Base-by-base conservation (phyloP, 2,888 invertebrate genomes). In the Andrena bucephala region DNA sequence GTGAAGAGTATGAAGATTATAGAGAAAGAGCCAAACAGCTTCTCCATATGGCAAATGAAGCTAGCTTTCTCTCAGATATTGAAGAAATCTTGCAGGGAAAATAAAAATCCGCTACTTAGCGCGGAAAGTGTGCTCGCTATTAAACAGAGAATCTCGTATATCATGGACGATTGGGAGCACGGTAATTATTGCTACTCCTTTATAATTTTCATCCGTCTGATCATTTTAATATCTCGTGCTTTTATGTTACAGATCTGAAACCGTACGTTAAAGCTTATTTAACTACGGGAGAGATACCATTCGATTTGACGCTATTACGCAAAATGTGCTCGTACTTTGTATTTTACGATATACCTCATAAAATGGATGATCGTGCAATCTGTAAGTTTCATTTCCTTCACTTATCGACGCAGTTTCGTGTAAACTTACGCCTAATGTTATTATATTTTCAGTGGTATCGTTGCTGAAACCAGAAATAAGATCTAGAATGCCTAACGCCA, bases 41-140 rank as follows among this genome's bases (percentile, higher is more conserved):
- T 95, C 89, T 95, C 96, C 89, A 94, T 97, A 27, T 97, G 97
- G 97, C 97, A 98, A 93, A 95, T 97, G 63, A 97, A 97, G 92
- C 94, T 97, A 0, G 94, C 96, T 4, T 95, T 95, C 2, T 95
- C 96, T 0, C 96, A 96, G 87, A 94, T 95, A 6, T 87, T 94
- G 52, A 88, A 89, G 93, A 95, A 86, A 92, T 93, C 85, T 91
- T 94, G 93, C 92, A 93, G 89, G 87, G 87, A 91, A 24, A 89
- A 88, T 10, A 78, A 83, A 6, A 94, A 95, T 84, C 95, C 95
- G 0, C 91, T 96, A 8, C 94, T 96, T 27, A 95, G 96, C 1
- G 94, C 95, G 73, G 96, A 97, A 89, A 95, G 95, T 90, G 95
- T 96, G 1, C 89, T 96, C 0, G 95, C 96, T 0, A 95, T 96